Percentiles rank a stretch among this genome's conserved stretches.
These are phyloP conservation scores for Agonopterix arenella DNA, from an alignment of 2,888 invertebrate species.

Conservation along the genomic window DNA sequence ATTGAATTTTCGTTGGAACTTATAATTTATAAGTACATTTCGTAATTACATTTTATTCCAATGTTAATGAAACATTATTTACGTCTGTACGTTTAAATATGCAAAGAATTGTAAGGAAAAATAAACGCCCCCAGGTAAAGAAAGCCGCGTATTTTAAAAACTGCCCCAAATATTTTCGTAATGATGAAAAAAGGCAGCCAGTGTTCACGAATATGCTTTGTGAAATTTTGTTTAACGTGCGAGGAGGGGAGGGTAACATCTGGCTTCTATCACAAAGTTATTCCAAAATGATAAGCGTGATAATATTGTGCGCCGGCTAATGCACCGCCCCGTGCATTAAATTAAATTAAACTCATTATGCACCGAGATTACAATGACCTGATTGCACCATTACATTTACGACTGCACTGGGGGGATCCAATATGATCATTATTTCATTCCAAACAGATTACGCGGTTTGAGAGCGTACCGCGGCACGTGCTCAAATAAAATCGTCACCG, in stretches of 20 bases:
- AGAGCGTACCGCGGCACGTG: conserved; percentile 34
- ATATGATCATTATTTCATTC: conserved; percentile 32
- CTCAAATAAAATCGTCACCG: conserved; percentile 39
- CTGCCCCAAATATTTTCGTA: conserved; percentile 5
- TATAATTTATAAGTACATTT: too few relatives aligned
- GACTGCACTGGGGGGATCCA: conserved; percentile 28
- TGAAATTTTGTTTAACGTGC: background rate
- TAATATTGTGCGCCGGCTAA: conserved; percentile 49
- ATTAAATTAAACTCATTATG: conserved; percentile 58
- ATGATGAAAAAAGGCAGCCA: conserved; percentile 9
- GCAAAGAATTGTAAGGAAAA: background rate
- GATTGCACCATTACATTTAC: conserved; percentile 22
- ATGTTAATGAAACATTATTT: conserved; percentile 1
- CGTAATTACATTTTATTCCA: too few relatives aligned
- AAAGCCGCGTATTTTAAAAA: conserved; percentile 3
- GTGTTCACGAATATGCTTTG: conserved; percentile 3
- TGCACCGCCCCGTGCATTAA: conserved; percentile 60
- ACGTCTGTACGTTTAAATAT: background rate
- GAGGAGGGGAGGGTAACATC: conserved; percentile 6
- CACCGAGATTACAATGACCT: conserved; percentile 46
- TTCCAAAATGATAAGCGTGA: conserved; percentile 66
- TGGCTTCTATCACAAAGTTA: conserved; percentile 61
- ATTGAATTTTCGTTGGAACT: too few relatives aligned
- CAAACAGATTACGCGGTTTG: conserved; percentile 21
- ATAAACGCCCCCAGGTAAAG: background rate